These are phyloP conservation scores for Burhinus bistriatus DNA, from an alignment of 2,113 vertebrate genomes.

Conservation along the genomic window DNA sequence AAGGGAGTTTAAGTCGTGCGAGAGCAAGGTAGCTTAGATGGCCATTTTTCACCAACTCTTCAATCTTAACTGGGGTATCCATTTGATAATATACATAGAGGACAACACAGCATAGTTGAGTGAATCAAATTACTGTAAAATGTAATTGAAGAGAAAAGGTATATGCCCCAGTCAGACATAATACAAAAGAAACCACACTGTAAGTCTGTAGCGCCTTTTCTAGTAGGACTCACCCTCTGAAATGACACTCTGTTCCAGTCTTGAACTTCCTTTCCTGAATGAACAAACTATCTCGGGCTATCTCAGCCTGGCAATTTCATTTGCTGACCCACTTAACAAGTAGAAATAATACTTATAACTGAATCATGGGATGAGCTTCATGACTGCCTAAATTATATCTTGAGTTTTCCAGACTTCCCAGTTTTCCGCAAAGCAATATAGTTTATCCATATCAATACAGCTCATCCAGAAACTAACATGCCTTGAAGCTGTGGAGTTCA, in stretches of 20 bases:
- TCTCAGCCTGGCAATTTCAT: background rate
- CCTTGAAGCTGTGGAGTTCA: background rate
- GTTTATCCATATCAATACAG: background rate
- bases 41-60: background rate
- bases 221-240: background rate
- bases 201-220: background rate
- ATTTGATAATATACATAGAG: background rate
- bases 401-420: background rate
- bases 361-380: background rate
- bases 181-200: background rate
- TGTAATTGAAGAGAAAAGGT: background rate
- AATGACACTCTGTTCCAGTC: background rate
- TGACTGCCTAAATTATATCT: background rate
- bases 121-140: background rate
- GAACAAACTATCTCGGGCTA: background rate
- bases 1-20: background rate
- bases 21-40: background rate
- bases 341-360: background rate
- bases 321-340: background rate
- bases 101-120: accelerated
- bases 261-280: background rate
- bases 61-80: background rate
- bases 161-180: background rate
- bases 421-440: background rate
- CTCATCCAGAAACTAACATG: background rate